Evolutionary conservation across 2,113 vertebrate species (phyloP), one percentile per base, ranked within the genome.

Genomic region (Zeus faber): DNA sequence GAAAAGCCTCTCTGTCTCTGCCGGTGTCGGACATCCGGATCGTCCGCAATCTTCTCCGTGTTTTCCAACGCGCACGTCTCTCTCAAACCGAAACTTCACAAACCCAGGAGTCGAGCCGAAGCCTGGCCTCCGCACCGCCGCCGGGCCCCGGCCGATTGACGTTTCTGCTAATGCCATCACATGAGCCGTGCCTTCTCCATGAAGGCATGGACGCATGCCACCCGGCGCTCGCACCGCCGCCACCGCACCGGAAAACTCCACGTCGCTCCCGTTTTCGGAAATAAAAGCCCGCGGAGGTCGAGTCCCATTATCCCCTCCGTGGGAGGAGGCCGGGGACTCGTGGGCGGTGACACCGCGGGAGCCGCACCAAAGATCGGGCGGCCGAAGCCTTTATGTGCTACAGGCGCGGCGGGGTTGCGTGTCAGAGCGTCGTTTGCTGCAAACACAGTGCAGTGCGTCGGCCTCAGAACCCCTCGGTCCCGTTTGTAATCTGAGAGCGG

Each of bases 91-190:
- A n/a, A n/a, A n/a, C n/a, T n/a, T n/a, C n/a, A n/a, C n/a, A n/a
- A n/a, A n/a, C n/a, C n/a, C n/a, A n/a, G n/a, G n/a, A n/a, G n/a
- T n/a, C n/a, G n/a, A n/a, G n/a, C n/a, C n/a, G n/a, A n/a, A 58
- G 62, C 65, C 64, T 79, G 80, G 66, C 74, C 74, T 82, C 80
- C 72, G 54, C 72, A 48, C 79, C 66, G 71, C 69, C 52, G n/a
- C 33, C 72, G 54, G 72, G 65, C 59, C 67, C 66, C 3, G 65
- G 47, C 50, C 67, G 71, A 81, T 50, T 79, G 80, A 76, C 81
- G 80, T 75, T 77, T 84, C 67, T 63, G 72, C 74, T 82, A 76
- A 79, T 79, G 77, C 70, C 81, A 80, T 80, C 78, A 66, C 77
- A 75, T 71, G 63, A 73, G 54, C 66, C 52, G 24, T 77, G 54